Evolutionary conservation across 2,797 vertebrate genomes (phyloP).

Genomic region (Ptychadena robeensis): DNA sequence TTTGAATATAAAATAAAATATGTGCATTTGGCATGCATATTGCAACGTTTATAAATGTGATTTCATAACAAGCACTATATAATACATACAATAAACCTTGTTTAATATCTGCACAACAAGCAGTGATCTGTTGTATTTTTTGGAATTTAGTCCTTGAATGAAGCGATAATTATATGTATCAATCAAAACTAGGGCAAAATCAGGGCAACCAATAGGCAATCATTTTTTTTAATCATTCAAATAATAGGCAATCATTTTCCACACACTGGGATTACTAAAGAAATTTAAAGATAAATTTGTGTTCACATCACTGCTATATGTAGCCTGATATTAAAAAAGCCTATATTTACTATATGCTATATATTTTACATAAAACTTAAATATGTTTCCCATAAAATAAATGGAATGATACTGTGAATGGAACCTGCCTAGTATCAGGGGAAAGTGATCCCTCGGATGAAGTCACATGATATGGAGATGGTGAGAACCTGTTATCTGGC

Average conservation of each 20-base stretch:
- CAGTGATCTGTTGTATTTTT: too few relatives aligned
- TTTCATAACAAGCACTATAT: background rate
- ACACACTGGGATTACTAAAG: too few relatives aligned
- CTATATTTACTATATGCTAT: background rate
- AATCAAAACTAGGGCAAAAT: too few relatives aligned
- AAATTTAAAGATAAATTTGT: too few relatives aligned
- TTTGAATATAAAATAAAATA: background rate
- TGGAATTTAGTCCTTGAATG: too few relatives aligned
- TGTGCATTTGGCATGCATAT: background rate
- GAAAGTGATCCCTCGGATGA: conserved; percentile 91
- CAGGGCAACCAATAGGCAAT: too few relatives aligned
- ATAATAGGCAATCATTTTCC: too few relatives aligned
- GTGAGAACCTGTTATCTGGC: conserved; percentile 87
- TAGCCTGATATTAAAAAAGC: background rate
- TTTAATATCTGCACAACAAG: background rate
- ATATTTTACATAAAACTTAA: background rate
- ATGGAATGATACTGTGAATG: conserved; percentile 42
- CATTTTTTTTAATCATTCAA: too few relatives aligned
- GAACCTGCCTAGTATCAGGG: conserved; percentile 87
- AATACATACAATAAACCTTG: background rate
- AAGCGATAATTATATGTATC: too few relatives aligned
- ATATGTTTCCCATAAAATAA: conserved; percentile 16
- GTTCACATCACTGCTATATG: too few relatives aligned
- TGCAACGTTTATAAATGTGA: background rate
- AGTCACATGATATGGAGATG: conserved; percentile 90